Conservation (phyloP, 2,113 vertebrate species). For the Euleptes europaea region DNA sequence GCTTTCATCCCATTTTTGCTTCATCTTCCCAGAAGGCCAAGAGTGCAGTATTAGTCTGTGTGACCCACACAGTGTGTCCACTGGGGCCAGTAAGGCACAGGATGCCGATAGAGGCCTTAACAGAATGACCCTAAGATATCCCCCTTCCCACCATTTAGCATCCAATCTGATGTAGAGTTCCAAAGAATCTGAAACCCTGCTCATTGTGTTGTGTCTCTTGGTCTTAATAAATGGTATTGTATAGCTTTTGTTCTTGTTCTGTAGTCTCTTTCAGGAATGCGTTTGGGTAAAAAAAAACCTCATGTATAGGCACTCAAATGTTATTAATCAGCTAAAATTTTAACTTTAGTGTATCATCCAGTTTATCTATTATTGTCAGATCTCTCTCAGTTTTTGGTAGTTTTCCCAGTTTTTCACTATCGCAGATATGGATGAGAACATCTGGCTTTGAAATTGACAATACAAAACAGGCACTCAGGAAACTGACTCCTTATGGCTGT, state of each 20-base stretch:
- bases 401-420: background rate
- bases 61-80: no score
- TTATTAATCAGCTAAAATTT: background rate
- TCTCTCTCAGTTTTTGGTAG: background rate
- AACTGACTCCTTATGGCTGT: background rate
- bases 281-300: background rate
- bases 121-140: no score
- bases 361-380: background rate
- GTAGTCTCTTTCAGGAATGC: background rate
- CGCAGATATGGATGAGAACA: background rate
- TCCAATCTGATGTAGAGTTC: no score
- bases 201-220: no score
- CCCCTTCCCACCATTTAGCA: no score
- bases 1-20: no score
- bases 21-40: no score
- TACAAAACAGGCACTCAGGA: background rate
- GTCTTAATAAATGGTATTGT: no score
- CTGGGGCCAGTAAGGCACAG: background rate
- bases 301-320: background rate
- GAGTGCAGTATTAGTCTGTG: no score
- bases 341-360: background rate
- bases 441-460: background rate
- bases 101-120: no score
- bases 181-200: no score
- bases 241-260: background rate